Percentiles rank a stretch among this genome's conserved stretches.
phyloP scores from a whole-genome alignment of 2,797 vertebrate species.

The Sarcophilus harrisii region DNA sequence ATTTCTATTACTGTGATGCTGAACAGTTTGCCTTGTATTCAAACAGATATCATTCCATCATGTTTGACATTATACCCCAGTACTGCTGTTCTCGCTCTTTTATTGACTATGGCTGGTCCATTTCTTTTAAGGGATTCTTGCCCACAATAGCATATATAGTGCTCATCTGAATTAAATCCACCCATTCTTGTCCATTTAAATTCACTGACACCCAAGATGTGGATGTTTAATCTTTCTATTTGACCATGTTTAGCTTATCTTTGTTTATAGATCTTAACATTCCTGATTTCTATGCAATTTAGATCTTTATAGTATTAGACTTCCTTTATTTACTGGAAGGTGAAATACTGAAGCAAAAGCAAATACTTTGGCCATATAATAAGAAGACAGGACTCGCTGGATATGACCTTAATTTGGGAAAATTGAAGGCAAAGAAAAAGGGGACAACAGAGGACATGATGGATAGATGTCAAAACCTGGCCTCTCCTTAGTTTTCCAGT shows the following conservation, averaged over 20 bases:
- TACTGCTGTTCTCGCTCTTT: neutral
- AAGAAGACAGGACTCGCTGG: neutral
- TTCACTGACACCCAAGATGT: neutral
- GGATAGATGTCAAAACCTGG: neutral
- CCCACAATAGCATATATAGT: neutral
- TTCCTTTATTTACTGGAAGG: neutral
- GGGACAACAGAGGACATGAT: neutral
- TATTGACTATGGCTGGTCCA: neutral
- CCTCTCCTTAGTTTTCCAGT: neutral
- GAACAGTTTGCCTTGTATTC: neutral
- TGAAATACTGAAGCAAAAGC: neutral
- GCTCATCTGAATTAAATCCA: neutral
- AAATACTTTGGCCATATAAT: neutral
- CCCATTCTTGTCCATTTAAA: neutral
- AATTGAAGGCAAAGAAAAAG: neutral
- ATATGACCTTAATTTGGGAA: neutral
- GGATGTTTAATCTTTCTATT: neutral
- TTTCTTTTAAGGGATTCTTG: neutral
- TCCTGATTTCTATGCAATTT: neutral
- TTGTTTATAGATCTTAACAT: neutral
- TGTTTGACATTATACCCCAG: neutral
- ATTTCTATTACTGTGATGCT: neutral
- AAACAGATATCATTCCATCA: neutral
- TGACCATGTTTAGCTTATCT: neutral
- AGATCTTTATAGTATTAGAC: neutral